A percentile compares a stretch with the other conserved stretches of the same genome.
These are phyloP conservation scores for Percina caprodes DNA, from an alignment of 2,113 vertebrate species.

Conservation along the genomic window DNA sequence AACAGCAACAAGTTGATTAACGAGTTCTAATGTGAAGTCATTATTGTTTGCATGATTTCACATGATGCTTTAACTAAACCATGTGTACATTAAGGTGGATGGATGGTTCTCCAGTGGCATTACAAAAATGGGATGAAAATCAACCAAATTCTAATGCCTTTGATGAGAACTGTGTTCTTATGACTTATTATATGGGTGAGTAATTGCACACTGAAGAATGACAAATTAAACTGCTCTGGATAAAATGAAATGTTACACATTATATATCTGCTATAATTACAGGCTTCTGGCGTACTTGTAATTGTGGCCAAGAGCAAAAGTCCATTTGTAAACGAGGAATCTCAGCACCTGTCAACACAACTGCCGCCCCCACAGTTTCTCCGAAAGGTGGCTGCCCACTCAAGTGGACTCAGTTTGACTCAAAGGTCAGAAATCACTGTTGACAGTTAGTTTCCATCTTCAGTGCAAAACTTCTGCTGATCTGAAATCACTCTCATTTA, in stretches of 20 bases:
- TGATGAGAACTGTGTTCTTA: constrained; percentile 91
- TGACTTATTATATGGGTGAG: constrained; percentile 88
- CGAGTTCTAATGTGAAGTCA: not conserved
- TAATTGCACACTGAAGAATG: not conserved
- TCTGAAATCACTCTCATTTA: not conserved
- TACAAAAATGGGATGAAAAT: constrained; percentile 89
- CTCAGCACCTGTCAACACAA: constrained; percentile 85
- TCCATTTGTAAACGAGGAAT: constrained; percentile 90
- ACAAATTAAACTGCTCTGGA: not conserved
- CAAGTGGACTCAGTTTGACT: constrained; percentile 86
- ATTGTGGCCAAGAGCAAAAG: constrained; percentile 87
- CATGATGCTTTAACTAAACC: not conserved
- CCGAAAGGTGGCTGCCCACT: constrained; percentile 85
- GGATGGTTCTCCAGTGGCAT: constrained; percentile 86
- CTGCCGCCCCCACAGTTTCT: constrained; percentile 80
- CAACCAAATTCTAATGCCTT: constrained; percentile 89
- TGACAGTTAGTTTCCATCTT: not conserved
- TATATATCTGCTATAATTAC: constrained; percentile 6
- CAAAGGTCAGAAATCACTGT: constrained; percentile 83
- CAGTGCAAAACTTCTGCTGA: not conserved
- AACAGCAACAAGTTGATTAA: not conserved
- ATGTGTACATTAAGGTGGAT: constrained; percentile 87
- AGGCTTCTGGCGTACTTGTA: constrained; percentile 91
- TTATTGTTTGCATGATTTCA: not conserved
- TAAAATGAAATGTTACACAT: not conserved